Evolutionary conservation across 2,888 invertebrate species (phyloP).

Genomic region (Synanthedon myopaeformis): DNA sequence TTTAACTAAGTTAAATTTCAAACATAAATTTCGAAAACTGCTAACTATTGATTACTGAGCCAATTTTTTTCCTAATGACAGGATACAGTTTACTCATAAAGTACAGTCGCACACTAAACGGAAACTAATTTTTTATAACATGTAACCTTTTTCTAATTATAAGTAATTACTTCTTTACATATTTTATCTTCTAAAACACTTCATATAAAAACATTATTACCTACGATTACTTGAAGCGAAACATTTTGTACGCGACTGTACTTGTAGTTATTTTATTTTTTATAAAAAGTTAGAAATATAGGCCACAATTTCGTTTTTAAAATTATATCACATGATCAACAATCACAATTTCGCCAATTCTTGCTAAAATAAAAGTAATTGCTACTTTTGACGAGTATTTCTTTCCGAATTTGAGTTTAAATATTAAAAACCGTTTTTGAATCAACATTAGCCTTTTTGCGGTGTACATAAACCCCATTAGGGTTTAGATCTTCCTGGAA

Average conservation of each 20-base stretch:
- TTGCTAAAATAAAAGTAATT: background rate
- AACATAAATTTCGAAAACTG: too few relatives aligned
- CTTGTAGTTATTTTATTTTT: constrained; percentile 2
- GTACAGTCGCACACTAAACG: constrained; percentile 21
- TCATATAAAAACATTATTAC: background rate
- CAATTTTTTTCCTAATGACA: too few relatives aligned
- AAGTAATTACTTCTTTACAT: background rate
- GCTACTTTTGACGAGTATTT: too few relatives aligned
- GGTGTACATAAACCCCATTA: too few relatives aligned
- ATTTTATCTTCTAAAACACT: background rate
- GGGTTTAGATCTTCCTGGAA: too few relatives aligned
- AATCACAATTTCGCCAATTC: constrained; percentile 38
- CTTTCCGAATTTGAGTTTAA: too few relatives aligned
- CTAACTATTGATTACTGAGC: too few relatives aligned
- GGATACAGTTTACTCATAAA: background rate
- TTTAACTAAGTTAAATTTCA: too few relatives aligned
- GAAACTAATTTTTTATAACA: constrained; percentile 3
- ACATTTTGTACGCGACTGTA: constrained; percentile 25
- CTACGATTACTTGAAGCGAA: background rate
- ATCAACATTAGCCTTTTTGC: too few relatives aligned
- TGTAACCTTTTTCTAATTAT: constrained; percentile 5
- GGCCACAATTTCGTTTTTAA: constrained; percentile 46
- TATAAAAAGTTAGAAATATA: constrained; percentile 28
- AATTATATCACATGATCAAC: constrained; percentile 47
- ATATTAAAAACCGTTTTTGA: too few relatives aligned